Percentiles rank a stretch among this genome's conserved stretches.
These are phyloP conservation scores for Sebastes oblongus DNA, from an alignment of 2,797 vertebrate genomes.

Conservation along the genomic window DNA sequence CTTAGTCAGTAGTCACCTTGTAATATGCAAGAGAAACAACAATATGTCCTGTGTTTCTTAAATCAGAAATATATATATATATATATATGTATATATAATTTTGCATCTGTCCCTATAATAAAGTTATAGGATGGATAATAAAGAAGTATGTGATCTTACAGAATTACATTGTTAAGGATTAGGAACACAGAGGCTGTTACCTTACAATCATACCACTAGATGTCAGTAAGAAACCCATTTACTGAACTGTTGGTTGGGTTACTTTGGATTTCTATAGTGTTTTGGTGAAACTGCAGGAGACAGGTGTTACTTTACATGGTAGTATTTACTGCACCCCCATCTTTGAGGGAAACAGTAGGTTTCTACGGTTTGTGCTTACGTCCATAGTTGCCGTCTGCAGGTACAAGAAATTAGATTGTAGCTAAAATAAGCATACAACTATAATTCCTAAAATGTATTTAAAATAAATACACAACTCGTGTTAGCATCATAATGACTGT, in stretches of 20 bases:
- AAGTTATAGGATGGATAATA: neutral
- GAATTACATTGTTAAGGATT: neutral
- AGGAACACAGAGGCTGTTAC: neutral
- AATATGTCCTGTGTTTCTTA: too few species aligned
- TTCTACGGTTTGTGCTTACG: neutral
- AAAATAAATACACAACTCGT: neutral
- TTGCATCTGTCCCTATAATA: neutral
- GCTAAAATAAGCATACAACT: neutral
- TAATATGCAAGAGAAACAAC: neutral
- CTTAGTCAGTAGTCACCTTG: neutral
- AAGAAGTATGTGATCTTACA: neutral
- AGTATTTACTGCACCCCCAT: neutral
- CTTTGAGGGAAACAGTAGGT: neutral
- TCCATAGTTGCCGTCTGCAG: neutral
- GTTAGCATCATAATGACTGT: neutral
- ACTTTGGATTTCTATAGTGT: neutral
- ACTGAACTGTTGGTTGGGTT: neutral
- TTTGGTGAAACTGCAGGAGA: neutral
- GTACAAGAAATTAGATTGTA: neutral
- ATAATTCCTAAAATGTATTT: neutral
- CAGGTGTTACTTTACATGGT: neutral
- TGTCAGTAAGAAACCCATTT: conserved; percentile 2
- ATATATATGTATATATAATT: too few species aligned
- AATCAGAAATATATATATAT: too few species aligned
- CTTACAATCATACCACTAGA: neutral